Evolutionary conservation across 2,888 invertebrate genomes (phyloP), one percentile per base, ranked within the genome.

Genomic region (Lissocephala sabroskyi): DNA sequence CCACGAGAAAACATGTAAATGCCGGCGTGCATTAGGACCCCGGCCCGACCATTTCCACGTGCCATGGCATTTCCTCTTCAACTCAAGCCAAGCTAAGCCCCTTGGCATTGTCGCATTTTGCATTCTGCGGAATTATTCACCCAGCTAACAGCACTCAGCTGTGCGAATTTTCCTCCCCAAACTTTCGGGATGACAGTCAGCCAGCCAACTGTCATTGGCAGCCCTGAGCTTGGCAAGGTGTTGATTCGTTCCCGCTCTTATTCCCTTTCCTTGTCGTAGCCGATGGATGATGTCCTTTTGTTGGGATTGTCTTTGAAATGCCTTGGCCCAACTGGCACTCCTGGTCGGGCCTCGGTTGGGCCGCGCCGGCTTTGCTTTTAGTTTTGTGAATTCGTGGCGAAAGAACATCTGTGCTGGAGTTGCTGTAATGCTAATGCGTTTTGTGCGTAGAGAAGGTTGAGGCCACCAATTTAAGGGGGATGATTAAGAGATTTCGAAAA

Each of bases 391-490:
- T 82, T 78, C 67, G 57, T 77, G 82, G 81, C 81, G 67, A 76
- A 70, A 68, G 70, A 75, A 82, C 83, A 82, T 83, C 82, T 82
- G 83, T 81, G n/a, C n/a, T 82, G 79, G 65, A 82, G 81, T 79
- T 76, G 52, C 63, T 17, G 18, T 23, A 42, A 62, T 73, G 68
- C 67, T 78, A 79, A 79, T 80, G 77, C 79, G 65, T 64, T 60
- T 55, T 37, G 16, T 17, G 10, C 16, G 17, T 16, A n/a, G n/a
- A n/a, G n/a, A n/a, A n/a, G n/a, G n/a, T n/a, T n/a, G n/a, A n/a
- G n/a, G n/a, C n/a, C n/a, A n/a, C n/a, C n/a, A n/a, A n/a, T n/a
- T n/a, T n/a, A n/a, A n/a, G n/a, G n/a, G n/a, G n/a, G n/a, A n/a
- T n/a, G n/a, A n/a, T n/a, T n/a, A n/a, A n/a, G n/a, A n/a, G n/a